Evolutionary conservation across 2,797 vertebrate genomes (phyloP).

Genomic region (Melopsittacus undulatus): DNA sequence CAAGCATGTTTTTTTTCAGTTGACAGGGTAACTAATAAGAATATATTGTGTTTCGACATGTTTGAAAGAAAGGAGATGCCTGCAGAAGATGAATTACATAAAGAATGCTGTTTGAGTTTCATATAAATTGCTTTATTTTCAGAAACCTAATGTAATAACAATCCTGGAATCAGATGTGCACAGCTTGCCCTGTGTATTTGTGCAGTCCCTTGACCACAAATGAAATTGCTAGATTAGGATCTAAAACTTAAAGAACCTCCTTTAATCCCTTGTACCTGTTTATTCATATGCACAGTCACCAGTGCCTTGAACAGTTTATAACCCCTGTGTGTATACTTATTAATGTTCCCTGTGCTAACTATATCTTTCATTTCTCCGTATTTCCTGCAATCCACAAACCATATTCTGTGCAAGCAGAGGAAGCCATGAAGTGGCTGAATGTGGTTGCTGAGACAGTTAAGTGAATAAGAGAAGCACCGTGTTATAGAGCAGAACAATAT

Average conservation of each 20-base stretch:
- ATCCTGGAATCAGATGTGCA: not conserved
- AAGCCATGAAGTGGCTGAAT: not conserved
- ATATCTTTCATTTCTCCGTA: not conserved
- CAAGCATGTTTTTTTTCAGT: not conserved
- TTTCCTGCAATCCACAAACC: not conserved
- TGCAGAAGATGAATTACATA: slow-evolving; percentile 13
- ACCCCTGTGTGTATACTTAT: not conserved
- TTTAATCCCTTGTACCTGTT: not conserved
- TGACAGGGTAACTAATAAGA: slow-evolving; percentile 35
- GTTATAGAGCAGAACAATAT: not conserved
- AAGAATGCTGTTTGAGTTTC: not conserved
- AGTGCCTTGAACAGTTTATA: not conserved
- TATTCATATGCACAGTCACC: not conserved
- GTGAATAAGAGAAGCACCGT: not conserved
- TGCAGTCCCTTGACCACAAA: slow-evolving; percentile 2
- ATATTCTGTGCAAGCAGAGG: not conserved
- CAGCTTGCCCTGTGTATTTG: not conserved
- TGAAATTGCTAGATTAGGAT: not conserved
- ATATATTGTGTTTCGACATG: slow-evolving; percentile 17
- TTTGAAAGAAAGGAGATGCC: slow-evolving; percentile 28
- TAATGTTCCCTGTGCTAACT: not conserved
- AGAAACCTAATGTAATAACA: not conserved
- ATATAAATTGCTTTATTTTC: slow-evolving; percentile 31
- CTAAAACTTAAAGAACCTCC: not conserved
- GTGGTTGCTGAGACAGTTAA: not conserved